Conservation (phyloP, 2,888 invertebrate genomes). For the Cantharis flavilabris region DNA sequence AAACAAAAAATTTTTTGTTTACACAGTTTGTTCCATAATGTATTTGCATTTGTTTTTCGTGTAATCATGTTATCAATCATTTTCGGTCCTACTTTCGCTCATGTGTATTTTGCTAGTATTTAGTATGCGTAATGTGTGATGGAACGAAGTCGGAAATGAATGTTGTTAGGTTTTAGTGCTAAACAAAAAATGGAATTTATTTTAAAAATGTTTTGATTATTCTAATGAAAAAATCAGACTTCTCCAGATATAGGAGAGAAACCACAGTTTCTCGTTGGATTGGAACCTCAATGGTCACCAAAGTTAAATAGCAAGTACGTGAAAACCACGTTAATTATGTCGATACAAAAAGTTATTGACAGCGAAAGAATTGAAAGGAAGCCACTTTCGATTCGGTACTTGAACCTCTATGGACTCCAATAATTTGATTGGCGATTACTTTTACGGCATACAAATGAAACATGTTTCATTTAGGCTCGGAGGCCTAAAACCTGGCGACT, state of each 20-base stretch:
- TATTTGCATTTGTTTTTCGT: not conserved
- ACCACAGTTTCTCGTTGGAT: not conserved
- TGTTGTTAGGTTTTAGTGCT: not conserved
- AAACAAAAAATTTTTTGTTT: not conserved
- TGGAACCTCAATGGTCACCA: not conserved
- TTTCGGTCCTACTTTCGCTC: not conserved
- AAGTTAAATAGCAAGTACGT: not conserved
- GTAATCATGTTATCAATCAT: constrained; percentile 1
- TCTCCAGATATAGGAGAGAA: not conserved
- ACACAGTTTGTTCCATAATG: not conserved
- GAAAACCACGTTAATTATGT: not conserved
- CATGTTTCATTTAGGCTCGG: not conserved
- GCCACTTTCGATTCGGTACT: too few species aligned
- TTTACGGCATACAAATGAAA: not conserved
- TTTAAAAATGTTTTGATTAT: not conserved
- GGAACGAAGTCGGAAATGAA: not conserved
- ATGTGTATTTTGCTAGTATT: not conserved
- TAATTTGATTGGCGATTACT: not conserved
- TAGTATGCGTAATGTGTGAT: not conserved
- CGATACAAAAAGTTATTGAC: not conserved
- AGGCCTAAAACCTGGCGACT: not conserved
- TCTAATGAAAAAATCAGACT: not conserved
- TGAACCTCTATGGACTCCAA: not conserved
- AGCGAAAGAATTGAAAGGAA: not conserved
- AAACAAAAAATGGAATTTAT: not conserved